phyloP scores from a whole-genome alignment of 2,888 invertebrate species.

The Serrognathus titanus region DNA sequence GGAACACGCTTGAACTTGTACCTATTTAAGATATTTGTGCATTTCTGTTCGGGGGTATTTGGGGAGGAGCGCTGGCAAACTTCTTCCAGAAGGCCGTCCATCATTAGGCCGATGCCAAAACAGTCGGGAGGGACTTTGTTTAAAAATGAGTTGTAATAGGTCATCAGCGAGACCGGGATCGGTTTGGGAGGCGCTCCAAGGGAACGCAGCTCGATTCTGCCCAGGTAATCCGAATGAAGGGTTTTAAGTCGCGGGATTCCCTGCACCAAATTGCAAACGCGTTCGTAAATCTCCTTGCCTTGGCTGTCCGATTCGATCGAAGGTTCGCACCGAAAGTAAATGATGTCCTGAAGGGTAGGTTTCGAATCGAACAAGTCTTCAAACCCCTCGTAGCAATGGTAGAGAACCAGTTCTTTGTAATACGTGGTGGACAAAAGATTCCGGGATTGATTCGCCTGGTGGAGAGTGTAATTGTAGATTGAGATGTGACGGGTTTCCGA shows the following conservation, averaged over 20 bases:
- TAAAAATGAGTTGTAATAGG: constrained; percentile 10
- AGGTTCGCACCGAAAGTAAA: too few species aligned
- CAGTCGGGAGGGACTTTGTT: constrained; percentile 12
- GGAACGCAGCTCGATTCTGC: neutral
- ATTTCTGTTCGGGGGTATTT: too few species aligned
- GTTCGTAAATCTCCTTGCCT: constrained; percentile 1
- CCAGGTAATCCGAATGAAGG: constrained; percentile 5
- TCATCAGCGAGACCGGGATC: constrained; percentile 8
- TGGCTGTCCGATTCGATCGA: neutral
- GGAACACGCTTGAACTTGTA: constrained; percentile 12
- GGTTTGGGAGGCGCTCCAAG: constrained; percentile 6
- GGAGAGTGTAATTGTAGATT: too few species aligned
- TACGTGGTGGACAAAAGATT: too few species aligned
- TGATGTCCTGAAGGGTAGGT: too few species aligned
- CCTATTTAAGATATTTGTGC: neutral
- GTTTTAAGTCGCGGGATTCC: constrained; percentile 3
- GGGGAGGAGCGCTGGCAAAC: neutral
- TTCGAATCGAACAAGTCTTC: too few species aligned
- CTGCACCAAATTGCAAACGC: constrained; percentile 1
- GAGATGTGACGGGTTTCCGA: too few species aligned
- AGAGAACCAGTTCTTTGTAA: too few species aligned
- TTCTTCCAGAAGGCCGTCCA: constrained; percentile 16
- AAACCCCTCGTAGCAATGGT: too few species aligned
- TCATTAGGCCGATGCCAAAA: constrained; percentile 4
- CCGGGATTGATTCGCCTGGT: too few species aligned